Base-by-base conservation (phyloP, 2,797 vertebrate genomes). In the Oryzias sinensis region DNA sequence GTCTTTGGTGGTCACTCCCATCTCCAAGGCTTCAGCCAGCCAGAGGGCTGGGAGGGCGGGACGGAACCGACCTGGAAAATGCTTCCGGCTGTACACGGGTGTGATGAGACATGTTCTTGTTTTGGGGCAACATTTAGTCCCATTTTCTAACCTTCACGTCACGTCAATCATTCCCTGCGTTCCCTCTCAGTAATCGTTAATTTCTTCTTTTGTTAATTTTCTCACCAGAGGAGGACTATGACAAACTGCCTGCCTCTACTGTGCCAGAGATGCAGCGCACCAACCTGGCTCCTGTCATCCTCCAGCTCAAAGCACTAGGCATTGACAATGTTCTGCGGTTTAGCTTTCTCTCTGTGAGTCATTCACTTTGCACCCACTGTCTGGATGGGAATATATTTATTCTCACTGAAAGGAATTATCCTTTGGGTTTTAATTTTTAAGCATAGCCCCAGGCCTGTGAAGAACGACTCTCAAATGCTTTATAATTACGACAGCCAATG, bases 181-280 rank as follows among this genome's bases (percentile, higher is more conserved):
- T 55, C 46, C 47, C 42, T 49, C 29, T 37, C 47, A 53, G 5
- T 55, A 2, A 29, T 57, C 48, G 55, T 33, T 70, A 63, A 51
- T 62, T 46, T 18, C 58, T 5, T 71, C 22, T 63, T 48, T 62
- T 72, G 43, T 45, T 64, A 2, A 33, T 33, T 33, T 33, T 37
- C 68, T 52, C 49, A 56, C 57, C 88, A 99, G 97, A 99, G 91
- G 97, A 98, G 71, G 95, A 97, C 86, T 99, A 96, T 72, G 95
- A 97, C 87, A 94, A 96, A 87, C 71, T 99, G 78, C 97, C 96
- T 0, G 90, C 92, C 13, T 90, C 91, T 25, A 98, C 95, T 0
- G 93, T 98, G 45, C 97, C 97, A 0, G 97, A 99, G 91, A 99
- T 99, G 97, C 97, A 99, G 86, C 94, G 97, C 67, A 95, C 95